Base-by-base conservation (phyloP, 2,888 invertebrate genomes). In the Argyresthia albistria region DNA sequence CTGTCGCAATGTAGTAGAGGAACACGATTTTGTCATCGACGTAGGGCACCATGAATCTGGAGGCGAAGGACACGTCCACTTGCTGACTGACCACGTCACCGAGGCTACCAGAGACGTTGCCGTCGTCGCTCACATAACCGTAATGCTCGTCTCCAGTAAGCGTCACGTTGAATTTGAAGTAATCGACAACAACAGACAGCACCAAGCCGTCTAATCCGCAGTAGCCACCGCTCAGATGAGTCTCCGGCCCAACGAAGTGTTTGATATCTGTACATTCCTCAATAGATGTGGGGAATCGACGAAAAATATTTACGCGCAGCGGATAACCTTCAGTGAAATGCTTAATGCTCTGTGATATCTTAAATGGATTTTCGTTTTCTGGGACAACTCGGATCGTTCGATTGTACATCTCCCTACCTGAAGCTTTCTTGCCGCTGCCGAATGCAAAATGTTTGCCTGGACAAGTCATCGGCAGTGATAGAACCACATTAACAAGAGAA, bases 21-120 rank as follows among this genome's bases (percentile, higher is more conserved):
- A 63, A 77, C 49, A 58, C 53, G 53, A 67, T 61, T 2, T 56
- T 46, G 2, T 59, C 57, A 9, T 59, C 43, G 0, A 63, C 55
- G 54, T 75, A 78, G 37, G 36, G 52, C 1, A 67, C 64, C 59
- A 77, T 57, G 54, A 77, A 78, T 52, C 77, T 65, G 2, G 78
- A 73, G 58, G 76, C 76, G 39, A 78, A 78, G 0, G 78, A 76
- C 53, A 78, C 63, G 46, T 78, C 77, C 16, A 73, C 55, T 37
- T 67, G 58, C 7, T 61, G 55, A 1, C 60, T 57, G 12, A 66
- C 36, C 1, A 76, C 56, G 47, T 70, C 65, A 1, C 69, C 70
- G 12, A 78, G 62, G 51, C 66, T 68, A 0, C 76, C 76, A 2
- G 61, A 65, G 4, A 52, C 25, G 6, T 56, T 51, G 4, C 64